Base-by-base conservation (phyloP, 2,888 invertebrate species). In the Platerodrilus igneus region DNA sequence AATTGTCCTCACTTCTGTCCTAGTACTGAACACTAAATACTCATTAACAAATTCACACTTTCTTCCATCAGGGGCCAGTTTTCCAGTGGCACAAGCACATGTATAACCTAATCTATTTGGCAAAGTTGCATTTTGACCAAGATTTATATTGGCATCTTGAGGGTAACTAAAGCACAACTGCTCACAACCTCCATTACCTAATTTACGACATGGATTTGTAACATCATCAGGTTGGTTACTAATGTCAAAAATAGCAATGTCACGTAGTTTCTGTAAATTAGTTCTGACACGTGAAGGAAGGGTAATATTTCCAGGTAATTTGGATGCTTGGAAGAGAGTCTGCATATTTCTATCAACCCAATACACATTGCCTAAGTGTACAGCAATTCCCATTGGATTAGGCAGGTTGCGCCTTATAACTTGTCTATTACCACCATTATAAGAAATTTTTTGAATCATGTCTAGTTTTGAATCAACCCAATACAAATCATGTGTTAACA, bases 381-480 rank as follows among this genome's bases (percentile, higher is more conserved):
- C 77, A 0, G 94, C 89, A 16, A 96, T 80, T 8, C 94, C 95
- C 84, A 91, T 90, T 0, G 94, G 93, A 61, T 90, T 92, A 0
- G 96, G 94, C 9, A 94, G 69, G 60, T 93, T 90, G 2, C 86
- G 76, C 26, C 91, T 75, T 26, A 96, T 86, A 3, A 90, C 78
- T 61, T 88, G 86, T 45, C 88, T 74, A 57, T 83, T 85, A 2
- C 83, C 85, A 1, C 91, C 91, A 17, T 75, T 83, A 64, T 79
- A 89, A 0, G 87, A 83, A n/a, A 92, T 83, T 64, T 86, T 89
- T 63, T 95, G 95, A 38, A 99, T 94, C 56, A 84, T 89, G 62
- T 99, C 97, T 16, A 93, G 72, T 62, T 87, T 86, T 0, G 93
- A 88, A 65, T 99, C 99, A 0, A 94, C 92, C 97, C 97, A 99